Evolutionary conservation across 2,888 invertebrate species (phyloP).

Genomic region (Philhelius pedissequus): DNA sequence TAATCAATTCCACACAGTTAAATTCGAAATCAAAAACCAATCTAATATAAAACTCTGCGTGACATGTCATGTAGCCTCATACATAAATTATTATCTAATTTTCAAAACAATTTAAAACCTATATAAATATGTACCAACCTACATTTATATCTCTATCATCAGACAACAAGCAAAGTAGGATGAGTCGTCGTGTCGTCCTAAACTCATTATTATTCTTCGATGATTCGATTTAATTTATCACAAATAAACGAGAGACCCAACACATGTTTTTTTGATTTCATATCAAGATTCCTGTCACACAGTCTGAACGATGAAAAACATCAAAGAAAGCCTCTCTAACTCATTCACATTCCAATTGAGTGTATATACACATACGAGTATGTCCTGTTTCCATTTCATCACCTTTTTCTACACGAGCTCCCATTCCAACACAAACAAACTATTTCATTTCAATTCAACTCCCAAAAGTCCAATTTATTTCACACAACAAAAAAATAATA

Average conservation of each 20-base stretch:
- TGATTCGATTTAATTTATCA: not conserved
- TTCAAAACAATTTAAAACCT: not conserved
- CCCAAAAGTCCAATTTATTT: not conserved
- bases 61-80: not conserved
- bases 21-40: not conserved
- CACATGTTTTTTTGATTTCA: not conserved
- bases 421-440: not conserved
- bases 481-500: too few species aligned
- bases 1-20: too few species aligned
- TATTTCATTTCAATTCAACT: not conserved
- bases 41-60: not conserved
- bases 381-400: conserved; percentile 3
- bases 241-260: not conserved
- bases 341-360: not conserved
- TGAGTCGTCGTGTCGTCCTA: not conserved
- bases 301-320: not conserved
- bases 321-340: conserved; percentile 6
- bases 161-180: not conserved
- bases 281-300: not conserved
- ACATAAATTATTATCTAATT: not conserved
- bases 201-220: not conserved
- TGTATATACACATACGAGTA: too few species aligned
- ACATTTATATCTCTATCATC: not conserved
- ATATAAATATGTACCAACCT: not conserved
- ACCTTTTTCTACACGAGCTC: not conserved